Base-by-base conservation (phyloP, 2,888 invertebrate genomes). In the Cinara cedri region DNA sequence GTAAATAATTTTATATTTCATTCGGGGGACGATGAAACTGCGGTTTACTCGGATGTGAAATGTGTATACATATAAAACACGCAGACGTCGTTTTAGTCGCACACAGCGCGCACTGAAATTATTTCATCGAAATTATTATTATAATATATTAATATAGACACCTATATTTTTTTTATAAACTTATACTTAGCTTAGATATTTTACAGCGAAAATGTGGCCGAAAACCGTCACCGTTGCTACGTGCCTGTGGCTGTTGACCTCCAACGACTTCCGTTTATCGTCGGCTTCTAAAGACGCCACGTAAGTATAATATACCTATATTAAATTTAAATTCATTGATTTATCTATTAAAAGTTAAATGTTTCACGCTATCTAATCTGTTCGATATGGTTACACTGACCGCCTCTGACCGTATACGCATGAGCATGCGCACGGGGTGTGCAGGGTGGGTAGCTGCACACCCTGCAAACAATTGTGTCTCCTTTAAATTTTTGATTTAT, bases 281-380 rank as follows among this genome's bases (percentile, higher is more conserved):
- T 62, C 16, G 19, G 46, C 57, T 3, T 26, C 57, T 26, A 24
- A 55, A 60, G 76, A 68, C 19, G 76, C 19, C 46, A 76, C 76
- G 76, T 76, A 19, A 76, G 76, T 76, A 55, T 74, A 21, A 19
- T 8, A n/a, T n/a, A n/a, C n/a, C n/a, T n/a, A n/a, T n/a, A n/a
- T n/a, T n/a, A n/a, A n/a, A n/a, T n/a, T n/a, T n/a, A n/a, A n/a
- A n/a, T n/a, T n/a, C n/a, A n/a, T n/a, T n/a, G n/a, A n/a, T n/a
- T n/a, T n/a, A n/a, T n/a, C n/a, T n/a, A n/a, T n/a, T n/a, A n/a
- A n/a, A n/a, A n/a, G n/a, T n/a, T n/a, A n/a, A n/a, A n/a, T n/a
- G n/a, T n/a, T n/a, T n/a, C n/a, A n/a, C n/a, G n/a, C n/a, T n/a
- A n/a, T n/a, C n/a, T n/a, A n/a, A n/a, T n/a, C n/a, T n/a, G n/a